Evolutionary conservation across 2,888 invertebrate species (phyloP).

Genomic region (Agrotis segetum): DNA sequence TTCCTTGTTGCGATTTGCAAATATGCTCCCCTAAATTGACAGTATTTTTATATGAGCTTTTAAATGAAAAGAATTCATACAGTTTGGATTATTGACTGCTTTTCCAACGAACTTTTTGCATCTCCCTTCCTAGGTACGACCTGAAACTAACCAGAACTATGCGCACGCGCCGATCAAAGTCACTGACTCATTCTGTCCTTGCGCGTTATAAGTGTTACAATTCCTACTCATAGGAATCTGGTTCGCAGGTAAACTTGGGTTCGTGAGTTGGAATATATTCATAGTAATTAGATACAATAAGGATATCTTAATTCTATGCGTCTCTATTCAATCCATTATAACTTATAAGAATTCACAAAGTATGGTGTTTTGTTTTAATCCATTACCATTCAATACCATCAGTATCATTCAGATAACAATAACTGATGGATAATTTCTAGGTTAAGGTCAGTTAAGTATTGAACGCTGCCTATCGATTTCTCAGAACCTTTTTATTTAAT

Average conservation of each 20-base stretch:
- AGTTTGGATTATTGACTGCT: no score
- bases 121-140: no score
- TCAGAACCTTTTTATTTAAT: neutral
- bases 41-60: no score
- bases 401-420: neutral
- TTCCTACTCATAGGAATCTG: conserved; percentile 4
- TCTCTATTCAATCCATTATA: neutral
- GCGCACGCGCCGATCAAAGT: neutral
- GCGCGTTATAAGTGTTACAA: conserved; percentile 8
- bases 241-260: neutral
- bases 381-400: no score
- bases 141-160: conserved; percentile 9
- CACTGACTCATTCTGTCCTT: conserved; percentile 7
- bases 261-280: conserved; percentile 4
- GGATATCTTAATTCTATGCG: neutral
- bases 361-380: neutral
- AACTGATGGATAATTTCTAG: conserved; percentile 7
- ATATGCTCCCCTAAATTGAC: no score
- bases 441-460: conserved; percentile 26
- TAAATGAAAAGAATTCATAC: no score
- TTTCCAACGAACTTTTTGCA: no score
- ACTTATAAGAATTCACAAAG: neutral
- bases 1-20: no score
- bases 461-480: conserved; percentile 15
- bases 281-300: neutral